Conservation (phyloP, 2,113 vertebrate species). For the Tragelaphus imberbis region DNA sequence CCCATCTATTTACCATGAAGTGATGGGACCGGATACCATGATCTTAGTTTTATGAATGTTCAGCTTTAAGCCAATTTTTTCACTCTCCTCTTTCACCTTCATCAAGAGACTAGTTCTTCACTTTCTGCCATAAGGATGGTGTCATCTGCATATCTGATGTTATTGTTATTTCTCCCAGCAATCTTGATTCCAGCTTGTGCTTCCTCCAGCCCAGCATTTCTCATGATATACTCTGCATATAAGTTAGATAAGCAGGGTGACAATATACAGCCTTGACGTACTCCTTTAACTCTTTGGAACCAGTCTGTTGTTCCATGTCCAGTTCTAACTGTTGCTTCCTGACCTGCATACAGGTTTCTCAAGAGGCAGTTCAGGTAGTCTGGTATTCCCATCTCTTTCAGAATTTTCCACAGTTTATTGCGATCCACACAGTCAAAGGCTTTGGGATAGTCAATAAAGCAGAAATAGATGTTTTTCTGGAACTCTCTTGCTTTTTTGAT, state of each 20-base stretch:
- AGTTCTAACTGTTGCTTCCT: background rate
- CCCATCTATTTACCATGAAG: background rate
- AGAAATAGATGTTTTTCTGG: background rate
- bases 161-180: accelerated
- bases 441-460: too few relatives aligned
- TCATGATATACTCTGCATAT: too few relatives aligned
- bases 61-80: too few relatives aligned
- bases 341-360: background rate
- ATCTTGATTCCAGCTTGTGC: too few relatives aligned
- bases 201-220: too few relatives aligned
- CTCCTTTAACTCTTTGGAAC: background rate
- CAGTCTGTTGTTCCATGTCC: background rate
- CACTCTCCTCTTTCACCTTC: too few relatives aligned
- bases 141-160: too few relatives aligned
- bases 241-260: background rate
- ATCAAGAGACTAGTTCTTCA: too few relatives aligned
- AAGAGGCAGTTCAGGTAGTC: background rate
- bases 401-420: too few relatives aligned
- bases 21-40: background rate
- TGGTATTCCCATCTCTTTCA: too few relatives aligned
- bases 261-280: accelerated
- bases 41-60: background rate
- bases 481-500: background rate
- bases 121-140: too few relatives aligned
- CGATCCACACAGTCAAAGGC: too few relatives aligned